Evolutionary conservation across 2,113 vertebrate species (phyloP).

Genomic region (Ammodytes marinus): DNA sequence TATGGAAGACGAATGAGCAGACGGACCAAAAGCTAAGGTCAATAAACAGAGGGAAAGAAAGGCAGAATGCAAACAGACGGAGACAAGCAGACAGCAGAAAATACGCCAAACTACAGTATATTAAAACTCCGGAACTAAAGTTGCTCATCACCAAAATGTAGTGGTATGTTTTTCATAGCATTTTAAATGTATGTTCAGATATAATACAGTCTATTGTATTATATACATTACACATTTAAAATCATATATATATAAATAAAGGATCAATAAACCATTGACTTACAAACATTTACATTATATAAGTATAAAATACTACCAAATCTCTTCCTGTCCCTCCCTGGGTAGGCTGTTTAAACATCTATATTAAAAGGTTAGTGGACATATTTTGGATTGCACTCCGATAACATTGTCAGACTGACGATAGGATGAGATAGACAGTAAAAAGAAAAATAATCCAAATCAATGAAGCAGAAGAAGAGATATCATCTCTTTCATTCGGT

Average conservation of each 20-base stretch:
- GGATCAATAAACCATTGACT: neutral
- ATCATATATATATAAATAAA: neutral
- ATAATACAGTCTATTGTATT: no score
- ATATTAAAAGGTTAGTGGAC: neutral
- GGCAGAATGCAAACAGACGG: constrained; percentile 68
- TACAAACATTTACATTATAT: neutral
- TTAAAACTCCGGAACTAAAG: constrained; percentile 11
- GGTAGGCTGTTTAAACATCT: no score
- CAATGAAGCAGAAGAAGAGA: neutral
- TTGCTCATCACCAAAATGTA: no score
- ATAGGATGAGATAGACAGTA: neutral
- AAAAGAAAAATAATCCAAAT: neutral
- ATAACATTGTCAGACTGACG: no score
- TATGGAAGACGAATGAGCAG: constrained; percentile 59
- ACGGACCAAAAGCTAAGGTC: constrained; percentile 71
- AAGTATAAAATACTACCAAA: no score
- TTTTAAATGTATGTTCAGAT: neutral
- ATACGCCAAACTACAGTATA: constrained; percentile 38
- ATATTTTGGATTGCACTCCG: neutral
- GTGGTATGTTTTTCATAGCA: no score
- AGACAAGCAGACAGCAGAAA: constrained; percentile 68
- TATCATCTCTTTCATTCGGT: neutral
- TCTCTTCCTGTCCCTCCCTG: no score
- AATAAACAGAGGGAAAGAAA: constrained; percentile 65
- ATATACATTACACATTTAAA: neutral